Percentiles rank a stretch among this genome's conserved stretches.
phyloP scores from a whole-genome alignment of 30 jellyfish, hydroid and myxozoan species.

The Hydractinia echinata region DNA sequence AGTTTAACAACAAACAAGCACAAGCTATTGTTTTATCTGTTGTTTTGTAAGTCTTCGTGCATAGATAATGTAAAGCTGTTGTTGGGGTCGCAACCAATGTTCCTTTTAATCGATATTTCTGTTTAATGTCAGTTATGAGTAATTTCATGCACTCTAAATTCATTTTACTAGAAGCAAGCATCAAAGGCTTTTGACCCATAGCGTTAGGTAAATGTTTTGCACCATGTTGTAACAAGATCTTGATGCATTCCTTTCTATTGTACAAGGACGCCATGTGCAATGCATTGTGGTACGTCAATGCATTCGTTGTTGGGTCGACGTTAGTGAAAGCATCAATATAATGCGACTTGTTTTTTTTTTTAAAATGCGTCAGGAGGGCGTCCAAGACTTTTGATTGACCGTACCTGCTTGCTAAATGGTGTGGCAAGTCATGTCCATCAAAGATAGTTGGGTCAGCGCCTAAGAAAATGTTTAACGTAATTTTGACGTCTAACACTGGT shows the following conservation, averaged over 20 bases:
- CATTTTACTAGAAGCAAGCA: slow-evolving; percentile 57
- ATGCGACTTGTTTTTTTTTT: slow-evolving; percentile 22
- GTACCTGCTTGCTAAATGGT: slow-evolving; percentile 66
- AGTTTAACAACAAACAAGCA: slow-evolving; percentile 74
- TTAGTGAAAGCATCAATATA: slow-evolving; percentile 64
- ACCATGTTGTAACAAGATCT: slow-evolving; percentile 52
- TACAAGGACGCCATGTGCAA: slow-evolving; percentile 73
- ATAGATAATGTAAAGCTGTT: slow-evolving; percentile 70
- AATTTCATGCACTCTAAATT: slow-evolving; percentile 57
- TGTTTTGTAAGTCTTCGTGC: slow-evolving; percentile 69
- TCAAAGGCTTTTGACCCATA: slow-evolving; percentile 57
- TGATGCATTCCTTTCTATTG: slow-evolving; percentile 80
- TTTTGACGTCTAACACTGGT: background rate
- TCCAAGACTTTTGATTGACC: slow-evolving; percentile 67
- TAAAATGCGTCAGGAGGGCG: slow-evolving; percentile 44
- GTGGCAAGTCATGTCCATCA: slow-evolving; percentile 55
- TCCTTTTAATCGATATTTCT: background rate
- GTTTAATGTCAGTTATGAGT: slow-evolving; percentile 46
- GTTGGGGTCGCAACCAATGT: background rate
- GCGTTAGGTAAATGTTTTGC: slow-evolving; percentile 80
- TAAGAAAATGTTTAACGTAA: background rate
- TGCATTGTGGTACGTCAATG: slow-evolving; percentile 38
- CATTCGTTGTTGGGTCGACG: slow-evolving; percentile 20
- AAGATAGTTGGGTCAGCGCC: slow-evolving; percentile 74
- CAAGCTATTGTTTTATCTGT: slow-evolving; percentile 65